phyloP scores from a whole-genome alignment of 2,113 vertebrate species.

The Baryphthengus martii region DNA sequence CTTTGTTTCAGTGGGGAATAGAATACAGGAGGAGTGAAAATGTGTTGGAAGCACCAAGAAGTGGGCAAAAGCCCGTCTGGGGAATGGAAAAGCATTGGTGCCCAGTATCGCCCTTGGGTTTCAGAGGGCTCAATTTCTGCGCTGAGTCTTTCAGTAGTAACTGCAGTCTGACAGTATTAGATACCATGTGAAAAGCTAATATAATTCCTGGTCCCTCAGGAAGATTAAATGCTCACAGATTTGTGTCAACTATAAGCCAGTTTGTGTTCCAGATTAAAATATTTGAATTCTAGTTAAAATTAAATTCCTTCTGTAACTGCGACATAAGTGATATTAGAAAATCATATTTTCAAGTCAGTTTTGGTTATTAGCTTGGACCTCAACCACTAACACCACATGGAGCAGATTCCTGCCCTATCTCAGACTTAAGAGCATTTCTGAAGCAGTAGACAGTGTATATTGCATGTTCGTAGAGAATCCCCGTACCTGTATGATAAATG shows the following conservation, averaged over 20 bases:
- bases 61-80: background rate
- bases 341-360: background rate
- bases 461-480: background rate
- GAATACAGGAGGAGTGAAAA: background rate
- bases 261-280: background rate
- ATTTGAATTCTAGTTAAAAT: background rate
- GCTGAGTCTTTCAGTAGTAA: background rate
- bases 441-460: background rate
- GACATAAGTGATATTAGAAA: background rate
- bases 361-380: background rate
- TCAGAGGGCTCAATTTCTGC: background rate
- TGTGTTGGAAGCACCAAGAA: background rate
- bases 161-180: background rate
- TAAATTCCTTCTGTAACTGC: background rate
- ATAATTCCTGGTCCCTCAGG: background rate
- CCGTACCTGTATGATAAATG: background rate
- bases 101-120: background rate
- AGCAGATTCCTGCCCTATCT: background rate
- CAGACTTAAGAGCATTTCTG: background rate
- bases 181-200: background rate
- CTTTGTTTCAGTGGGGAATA: background rate
- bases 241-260: background rate
- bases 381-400: accelerated
- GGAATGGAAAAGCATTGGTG: background rate
- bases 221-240: constrained; percentile 17